These are phyloP conservation scores for Tamias sibiricus DNA, from an alignment of 2,113 vertebrate genomes.

Conservation along the genomic window DNA sequence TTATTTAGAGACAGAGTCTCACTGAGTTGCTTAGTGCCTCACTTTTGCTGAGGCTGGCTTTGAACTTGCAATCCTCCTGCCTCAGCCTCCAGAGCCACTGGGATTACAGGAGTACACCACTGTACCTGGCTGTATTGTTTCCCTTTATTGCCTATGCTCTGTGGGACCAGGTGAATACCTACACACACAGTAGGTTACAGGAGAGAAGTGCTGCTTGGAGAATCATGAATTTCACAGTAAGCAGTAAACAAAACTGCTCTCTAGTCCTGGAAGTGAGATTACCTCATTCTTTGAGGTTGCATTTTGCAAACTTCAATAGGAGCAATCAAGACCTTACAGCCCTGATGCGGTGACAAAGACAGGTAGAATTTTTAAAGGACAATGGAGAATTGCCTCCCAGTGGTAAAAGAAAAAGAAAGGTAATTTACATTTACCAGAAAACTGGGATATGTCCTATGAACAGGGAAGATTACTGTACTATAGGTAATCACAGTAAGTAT, in stretches of 20 bases:
- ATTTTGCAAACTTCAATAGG: not conserved
- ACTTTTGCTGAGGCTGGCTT: too few relatives aligned
- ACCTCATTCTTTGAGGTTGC: not conserved
- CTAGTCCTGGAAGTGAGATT: not conserved
- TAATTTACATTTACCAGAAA: not conserved
- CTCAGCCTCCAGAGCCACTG: too few relatives aligned
- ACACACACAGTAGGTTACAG: accelerated
- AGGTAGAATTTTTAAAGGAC: not conserved
- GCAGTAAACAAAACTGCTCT: not conserved
- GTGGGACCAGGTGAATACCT: not conserved
- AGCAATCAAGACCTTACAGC: not conserved
- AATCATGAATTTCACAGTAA: not conserved
- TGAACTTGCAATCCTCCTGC: too few relatives aligned
- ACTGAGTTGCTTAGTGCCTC: too few relatives aligned
- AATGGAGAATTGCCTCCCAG: not conserved
- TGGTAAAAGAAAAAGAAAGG: not conserved
- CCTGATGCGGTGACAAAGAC: not conserved
- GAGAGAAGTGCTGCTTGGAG: not conserved
- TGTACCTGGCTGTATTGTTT: accelerated
- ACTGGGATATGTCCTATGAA: not conserved
- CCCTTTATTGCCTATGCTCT: not conserved
- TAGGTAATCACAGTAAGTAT: not conserved
- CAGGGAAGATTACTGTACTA: not conserved
- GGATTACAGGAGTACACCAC: too few relatives aligned
- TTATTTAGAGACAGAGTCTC: too few relatives aligned